Conservation (phyloP, 2,888 invertebrate species). For the Hydropsyche betteni region DNA sequence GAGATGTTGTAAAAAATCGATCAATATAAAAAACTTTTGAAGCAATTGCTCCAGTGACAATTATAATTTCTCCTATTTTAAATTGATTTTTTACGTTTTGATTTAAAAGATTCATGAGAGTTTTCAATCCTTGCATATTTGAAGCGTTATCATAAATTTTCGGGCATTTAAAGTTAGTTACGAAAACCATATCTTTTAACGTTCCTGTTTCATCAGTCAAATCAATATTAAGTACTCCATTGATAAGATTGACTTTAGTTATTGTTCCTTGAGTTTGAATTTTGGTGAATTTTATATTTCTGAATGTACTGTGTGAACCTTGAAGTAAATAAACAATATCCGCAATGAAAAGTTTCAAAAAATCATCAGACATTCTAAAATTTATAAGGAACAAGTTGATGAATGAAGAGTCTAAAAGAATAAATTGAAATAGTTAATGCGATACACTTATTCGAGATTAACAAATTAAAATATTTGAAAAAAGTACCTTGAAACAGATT, state of each 20-base stretch:
- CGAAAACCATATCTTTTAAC: neutral
- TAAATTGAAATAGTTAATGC: too few species aligned
- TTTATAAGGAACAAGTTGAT: too few species aligned
- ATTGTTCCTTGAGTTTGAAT: constrained; percentile 11
- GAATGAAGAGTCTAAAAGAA: too few species aligned
- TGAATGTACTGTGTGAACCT: neutral
- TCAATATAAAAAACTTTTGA: neutral
- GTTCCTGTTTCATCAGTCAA: neutral
- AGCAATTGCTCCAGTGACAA: neutral
- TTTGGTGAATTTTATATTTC: neutral
- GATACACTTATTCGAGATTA: too few species aligned
- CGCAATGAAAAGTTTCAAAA: neutral
- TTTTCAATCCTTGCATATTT: neutral
- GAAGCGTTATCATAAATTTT: neutral
- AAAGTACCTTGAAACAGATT: too few species aligned
- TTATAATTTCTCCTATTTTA: neutral
- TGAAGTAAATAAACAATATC: neutral
- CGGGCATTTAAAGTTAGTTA: neutral
- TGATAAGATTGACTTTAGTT: neutral
- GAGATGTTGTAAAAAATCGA: neutral
- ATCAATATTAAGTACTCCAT: neutral
- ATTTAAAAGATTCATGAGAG: neutral
- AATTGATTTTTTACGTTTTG: neutral
- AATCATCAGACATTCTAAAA: too few species aligned
- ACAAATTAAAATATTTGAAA: too few species aligned